These are phyloP conservation scores for Xenentodon cancila DNA, from an alignment of 2,797 vertebrate species.

Conservation along the genomic window DNA sequence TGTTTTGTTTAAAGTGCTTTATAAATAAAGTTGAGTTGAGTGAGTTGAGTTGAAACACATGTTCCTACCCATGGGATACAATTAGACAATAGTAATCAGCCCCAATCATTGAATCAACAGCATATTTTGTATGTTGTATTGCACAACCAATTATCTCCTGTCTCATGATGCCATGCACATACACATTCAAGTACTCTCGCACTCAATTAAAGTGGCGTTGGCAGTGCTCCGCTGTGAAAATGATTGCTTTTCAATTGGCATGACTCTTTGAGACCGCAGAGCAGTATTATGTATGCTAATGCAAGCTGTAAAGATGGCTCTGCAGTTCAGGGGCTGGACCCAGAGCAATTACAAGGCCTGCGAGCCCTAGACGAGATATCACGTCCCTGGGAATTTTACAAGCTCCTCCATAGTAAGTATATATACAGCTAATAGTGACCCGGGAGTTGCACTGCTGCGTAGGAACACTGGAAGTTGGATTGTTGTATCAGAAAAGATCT, in stretches of 20 bases:
- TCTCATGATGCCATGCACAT: constrained; percentile 62
- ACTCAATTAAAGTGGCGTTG: constrained; percentile 74
- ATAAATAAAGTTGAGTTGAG: too few relatives aligned
- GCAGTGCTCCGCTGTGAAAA: constrained; percentile 69
- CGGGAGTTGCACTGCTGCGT: neutral
- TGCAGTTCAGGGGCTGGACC: constrained; percentile 58
- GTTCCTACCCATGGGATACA: constrained; percentile 60
- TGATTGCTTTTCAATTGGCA: constrained; percentile 78
- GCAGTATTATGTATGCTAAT: constrained; percentile 84
- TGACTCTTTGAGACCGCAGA: constrained; percentile 76
- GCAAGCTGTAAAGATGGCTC: constrained; percentile 71
- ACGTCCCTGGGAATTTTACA: constrained; percentile 53
- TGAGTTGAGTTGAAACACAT: too few relatives aligned
- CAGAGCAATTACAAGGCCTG: constrained; percentile 73
- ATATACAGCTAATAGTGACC: constrained; percentile 26
- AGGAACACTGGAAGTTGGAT: neutral
- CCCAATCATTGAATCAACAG: constrained; percentile 76
- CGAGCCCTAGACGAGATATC: constrained; percentile 44
- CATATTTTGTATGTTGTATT: constrained; percentile 69
- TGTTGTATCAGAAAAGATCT: neutral
- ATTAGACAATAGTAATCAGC: constrained; percentile 80
- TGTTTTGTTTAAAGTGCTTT: too few relatives aligned
- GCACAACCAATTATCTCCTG: constrained; percentile 78
- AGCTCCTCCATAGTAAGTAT: constrained; percentile 55
- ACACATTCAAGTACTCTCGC: constrained; percentile 42